A percentile compares a stretch with the other conserved stretches of the same genome.
Conservation (phyloP, 2,888 invertebrate genomes). For the Leucophenga montana region DNA sequence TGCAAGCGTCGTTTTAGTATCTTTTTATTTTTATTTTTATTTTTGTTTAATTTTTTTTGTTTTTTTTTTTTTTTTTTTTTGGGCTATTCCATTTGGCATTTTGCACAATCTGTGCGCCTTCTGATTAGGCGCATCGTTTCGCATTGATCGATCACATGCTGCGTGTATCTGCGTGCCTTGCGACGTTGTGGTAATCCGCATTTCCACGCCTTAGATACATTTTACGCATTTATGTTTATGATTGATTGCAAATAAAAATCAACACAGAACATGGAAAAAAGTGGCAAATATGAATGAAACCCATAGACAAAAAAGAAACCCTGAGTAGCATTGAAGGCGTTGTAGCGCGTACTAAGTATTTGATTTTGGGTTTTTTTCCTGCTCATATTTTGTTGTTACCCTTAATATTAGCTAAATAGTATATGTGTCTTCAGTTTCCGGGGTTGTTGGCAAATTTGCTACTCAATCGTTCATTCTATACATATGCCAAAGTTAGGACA, state of each 20-base stretch:
- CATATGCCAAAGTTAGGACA: constrained; percentile 56
- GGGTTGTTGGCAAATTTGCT: constrained; percentile 40
- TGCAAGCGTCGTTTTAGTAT: constrained; percentile 51
- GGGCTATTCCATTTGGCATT: neutral
- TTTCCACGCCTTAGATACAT: constrained; percentile 67
- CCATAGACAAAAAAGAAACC: constrained; percentile 27
- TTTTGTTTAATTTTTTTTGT: constrained; percentile 9
- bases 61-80: constrained; percentile 12
- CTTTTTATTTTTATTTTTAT: no score
- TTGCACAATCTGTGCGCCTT: no score
- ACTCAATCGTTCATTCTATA: constrained; percentile 46
- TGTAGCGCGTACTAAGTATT: constrained; percentile 52
- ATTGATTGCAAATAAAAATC: constrained; percentile 67
- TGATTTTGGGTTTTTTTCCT: constrained; percentile 52
- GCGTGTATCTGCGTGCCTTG: constrained; percentile 41
- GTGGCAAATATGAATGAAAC: neutral
- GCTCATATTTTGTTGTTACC: constrained; percentile 18
- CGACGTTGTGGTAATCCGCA: constrained; percentile 62
- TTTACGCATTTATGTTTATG: constrained; percentile 54
- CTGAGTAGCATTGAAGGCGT: constrained; percentile 1
- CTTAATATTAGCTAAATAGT: neutral
- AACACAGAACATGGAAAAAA: constrained; percentile 47
- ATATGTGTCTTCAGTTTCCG: constrained; percentile 1
- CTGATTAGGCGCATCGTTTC: neutral
- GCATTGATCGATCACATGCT: constrained; percentile 66